Conservation (phyloP, 1,140 invertebrate species). For the Drosophila elegans region DNA sequence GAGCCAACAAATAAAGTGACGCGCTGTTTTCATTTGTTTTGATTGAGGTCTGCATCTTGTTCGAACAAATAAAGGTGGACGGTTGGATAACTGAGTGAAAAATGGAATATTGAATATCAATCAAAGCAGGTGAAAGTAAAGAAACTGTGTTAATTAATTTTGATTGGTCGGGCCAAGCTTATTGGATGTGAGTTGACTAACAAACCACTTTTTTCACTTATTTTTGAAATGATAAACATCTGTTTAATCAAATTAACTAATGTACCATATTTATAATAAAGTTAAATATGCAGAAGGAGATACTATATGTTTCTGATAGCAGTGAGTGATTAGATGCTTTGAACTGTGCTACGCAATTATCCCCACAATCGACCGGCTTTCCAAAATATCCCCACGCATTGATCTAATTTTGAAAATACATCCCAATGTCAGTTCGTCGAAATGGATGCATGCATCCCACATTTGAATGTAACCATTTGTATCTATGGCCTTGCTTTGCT, state of each 20-base stretch:
- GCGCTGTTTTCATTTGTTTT: constrained; percentile 54
- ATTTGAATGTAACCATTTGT: constrained; percentile 44
- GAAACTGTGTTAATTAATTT: constrained; percentile 1
- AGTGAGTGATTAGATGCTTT: neutral
- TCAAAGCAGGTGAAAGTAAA: neutral
- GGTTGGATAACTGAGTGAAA: constrained; percentile 29
- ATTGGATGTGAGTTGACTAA: neutral
- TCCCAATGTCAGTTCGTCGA: constrained; percentile 6
- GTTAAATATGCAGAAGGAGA: neutral
- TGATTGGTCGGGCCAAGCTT: neutral
- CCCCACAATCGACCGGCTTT: constrained; percentile 2
- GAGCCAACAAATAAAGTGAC: constrained; percentile 36
- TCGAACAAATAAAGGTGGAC: constrained; percentile 30
- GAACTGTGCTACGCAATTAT: constrained; percentile 18
- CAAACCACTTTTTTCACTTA: neutral
- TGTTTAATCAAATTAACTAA: too few relatives aligned
- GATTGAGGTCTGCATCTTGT: constrained; percentile 50
- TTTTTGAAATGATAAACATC: too few relatives aligned
- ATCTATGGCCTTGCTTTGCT: constrained; percentile 30
- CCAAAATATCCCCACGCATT: constrained; percentile 2
- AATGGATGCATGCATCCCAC: constrained; percentile 8
- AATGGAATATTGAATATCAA: constrained; percentile 45
- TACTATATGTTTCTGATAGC: neutral
- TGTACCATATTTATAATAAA: too few relatives aligned
- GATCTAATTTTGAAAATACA: constrained; percentile 34